Evolutionary conservation across 2,888 invertebrate species (phyloP), one percentile per base, ranked within the genome.

Genomic region (Ormyrus rosae): DNA sequence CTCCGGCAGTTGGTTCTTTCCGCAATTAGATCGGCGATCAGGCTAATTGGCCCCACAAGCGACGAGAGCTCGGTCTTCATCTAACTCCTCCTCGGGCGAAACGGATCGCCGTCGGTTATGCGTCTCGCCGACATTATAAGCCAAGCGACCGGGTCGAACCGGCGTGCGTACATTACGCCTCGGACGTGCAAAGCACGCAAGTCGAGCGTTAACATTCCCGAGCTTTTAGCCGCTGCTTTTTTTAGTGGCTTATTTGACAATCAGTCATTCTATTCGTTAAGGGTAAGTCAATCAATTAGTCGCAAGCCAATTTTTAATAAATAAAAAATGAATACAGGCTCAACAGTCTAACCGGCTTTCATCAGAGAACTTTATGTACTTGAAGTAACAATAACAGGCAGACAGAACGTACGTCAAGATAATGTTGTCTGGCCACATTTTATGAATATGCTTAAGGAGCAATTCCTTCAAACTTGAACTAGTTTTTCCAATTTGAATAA

Each of bases 1-100:
- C 19, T 19, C 19, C 19, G 19, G 45, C 53, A 69, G 19, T 67
- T 56, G 46, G 58, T 60, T 72, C 60, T 64, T 74, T 63, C 63
- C 45, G 69, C 69, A 69, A 79, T 79, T 79, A 79, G 69, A 79
- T 74, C 58, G 7, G 6, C 56, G 53, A 74, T 79, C 69, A 51
- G 53, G 9, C 69, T 79, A 79, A 79, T 74, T 79, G 79, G 19
- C 45, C 7, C 19, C 19, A 10, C 13, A 13, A 50, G 68, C 51
- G 53, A 19, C 19, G 1, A 19, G 19, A 19, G 51, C 67, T 72
- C 46, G 53, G n/a, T 78, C 68, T 65, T 48, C 65, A 34, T 19
- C 19, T 53, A 69, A 19, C 19, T 19, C 1, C 68, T 60, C 46
- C 61, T 72, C 19, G 46, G 55, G 56, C 19, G 50, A 45, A 67